phyloP scores from a whole-genome alignment of 2,888 invertebrate species.

The Pristionchus japonicus region DNA sequence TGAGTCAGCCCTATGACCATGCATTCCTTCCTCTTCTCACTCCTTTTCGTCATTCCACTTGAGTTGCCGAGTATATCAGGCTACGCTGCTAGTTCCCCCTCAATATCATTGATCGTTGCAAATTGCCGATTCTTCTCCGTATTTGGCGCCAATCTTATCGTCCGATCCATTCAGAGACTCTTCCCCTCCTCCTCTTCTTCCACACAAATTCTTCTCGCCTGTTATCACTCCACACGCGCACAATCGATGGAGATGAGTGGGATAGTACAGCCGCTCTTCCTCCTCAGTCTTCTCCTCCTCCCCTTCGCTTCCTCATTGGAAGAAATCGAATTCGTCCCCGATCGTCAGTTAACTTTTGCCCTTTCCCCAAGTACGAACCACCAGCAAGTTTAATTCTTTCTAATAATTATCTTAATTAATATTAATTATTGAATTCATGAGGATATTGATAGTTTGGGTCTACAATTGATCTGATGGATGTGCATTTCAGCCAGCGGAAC shows the following conservation, averaged over 20 bases:
- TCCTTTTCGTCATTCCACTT: constrained; percentile 32
- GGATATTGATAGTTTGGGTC: neutral
- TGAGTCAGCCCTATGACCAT: neutral
- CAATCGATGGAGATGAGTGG: constrained; percentile 22
- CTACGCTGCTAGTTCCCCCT: neutral
- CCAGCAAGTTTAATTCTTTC: neutral
- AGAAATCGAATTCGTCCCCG: constrained; percentile 41
- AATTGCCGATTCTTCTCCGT: neutral
- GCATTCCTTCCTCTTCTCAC: neutral
- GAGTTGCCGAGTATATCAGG: constrained; percentile 24
- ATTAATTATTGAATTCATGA: neutral
- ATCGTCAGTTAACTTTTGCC: constrained; percentile 47
- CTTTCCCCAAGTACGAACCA: constrained; percentile 28
- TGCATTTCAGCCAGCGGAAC: neutral
- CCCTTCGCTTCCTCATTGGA: neutral
- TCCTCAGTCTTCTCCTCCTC: neutral
- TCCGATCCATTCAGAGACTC: constrained; percentile 7
- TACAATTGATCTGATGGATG: neutral
- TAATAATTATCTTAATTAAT: neutral
- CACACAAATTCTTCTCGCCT: no score
- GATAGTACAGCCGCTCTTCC: neutral
- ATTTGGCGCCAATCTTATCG: constrained; percentile 14
- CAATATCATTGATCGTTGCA: neutral
- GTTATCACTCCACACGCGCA: neutral
- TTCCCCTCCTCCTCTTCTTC: neutral